These are phyloP conservation scores for Phyllopteryx taeniolatus DNA, from an alignment of 2,113 vertebrate genomes.

Conservation along the genomic window DNA sequence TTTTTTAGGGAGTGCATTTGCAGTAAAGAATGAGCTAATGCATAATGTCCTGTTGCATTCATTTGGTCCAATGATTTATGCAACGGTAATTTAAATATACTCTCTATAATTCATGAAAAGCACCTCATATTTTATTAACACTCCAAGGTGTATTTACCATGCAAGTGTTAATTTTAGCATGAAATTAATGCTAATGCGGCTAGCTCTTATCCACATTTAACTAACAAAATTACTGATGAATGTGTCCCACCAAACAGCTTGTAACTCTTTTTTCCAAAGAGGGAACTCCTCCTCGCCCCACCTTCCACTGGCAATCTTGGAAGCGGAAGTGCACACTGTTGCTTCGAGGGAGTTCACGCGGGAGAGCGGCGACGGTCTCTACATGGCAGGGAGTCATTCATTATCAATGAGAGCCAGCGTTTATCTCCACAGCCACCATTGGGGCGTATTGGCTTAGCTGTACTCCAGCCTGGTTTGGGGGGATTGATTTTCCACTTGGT, in stretches of 20 bases:
- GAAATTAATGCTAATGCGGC: not conserved
- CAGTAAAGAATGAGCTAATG: not conserved
- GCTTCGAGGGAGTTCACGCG: not conserved
- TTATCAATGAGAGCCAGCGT: not conserved
- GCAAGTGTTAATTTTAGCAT: not conserved
- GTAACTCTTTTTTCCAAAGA: not conserved
- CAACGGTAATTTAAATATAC: not conserved
- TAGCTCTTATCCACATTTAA: not conserved
- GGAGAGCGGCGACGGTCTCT: not conserved
- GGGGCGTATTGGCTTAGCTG: not conserved
- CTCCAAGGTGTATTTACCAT: not conserved
- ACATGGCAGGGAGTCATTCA: not conserved
- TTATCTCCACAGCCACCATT: not conserved
- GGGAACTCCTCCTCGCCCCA: not conserved
- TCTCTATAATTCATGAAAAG: not conserved
- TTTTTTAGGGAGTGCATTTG: not conserved
- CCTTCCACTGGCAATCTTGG: not conserved
- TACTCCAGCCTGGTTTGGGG: not conserved
- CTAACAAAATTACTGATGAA: not conserved
- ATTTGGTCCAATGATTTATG: not conserved
- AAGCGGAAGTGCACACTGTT: not conserved
- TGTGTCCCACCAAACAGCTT: not conserved
- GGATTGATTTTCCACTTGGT: not conserved
- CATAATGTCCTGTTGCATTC: not conserved
- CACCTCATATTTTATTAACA: not conserved